Percentiles rank a stretch among this genome's conserved stretches.
Conservation (phyloP, 2,797 vertebrate genomes). For the Cirrhinus mrigala region DNA sequence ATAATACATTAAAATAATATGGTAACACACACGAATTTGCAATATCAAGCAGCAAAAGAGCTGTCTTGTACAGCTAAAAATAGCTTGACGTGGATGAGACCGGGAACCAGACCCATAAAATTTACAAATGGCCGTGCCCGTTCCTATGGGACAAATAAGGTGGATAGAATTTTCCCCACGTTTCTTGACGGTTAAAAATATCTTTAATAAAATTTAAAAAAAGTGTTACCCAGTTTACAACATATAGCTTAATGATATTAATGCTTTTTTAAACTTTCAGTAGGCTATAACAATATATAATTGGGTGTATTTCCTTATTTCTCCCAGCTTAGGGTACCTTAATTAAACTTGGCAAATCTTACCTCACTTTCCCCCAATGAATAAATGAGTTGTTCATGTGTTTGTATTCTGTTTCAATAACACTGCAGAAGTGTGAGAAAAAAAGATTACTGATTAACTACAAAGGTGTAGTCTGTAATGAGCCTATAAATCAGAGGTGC, state of each 20-base stretch:
- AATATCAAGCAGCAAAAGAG: no score
- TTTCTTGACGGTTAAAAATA: not conserved
- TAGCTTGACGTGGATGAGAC: no score
- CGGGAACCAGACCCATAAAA: no score
- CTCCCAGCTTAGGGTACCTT: not conserved
- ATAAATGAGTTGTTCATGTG: not conserved
- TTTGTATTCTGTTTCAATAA: not conserved
- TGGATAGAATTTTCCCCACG: not conserved
- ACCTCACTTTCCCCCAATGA: not conserved
- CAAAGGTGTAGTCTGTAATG: conserved; percentile 24
- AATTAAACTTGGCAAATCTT: not conserved
- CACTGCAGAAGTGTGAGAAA: conserved; percentile 9
- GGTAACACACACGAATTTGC: no score
- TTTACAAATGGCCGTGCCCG: no score
- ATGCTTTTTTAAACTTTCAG: not conserved
- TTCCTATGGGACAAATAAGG: no score
- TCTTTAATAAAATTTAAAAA: not conserved
- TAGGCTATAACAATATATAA: not conserved
- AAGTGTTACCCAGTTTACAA: not conserved
- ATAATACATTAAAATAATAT: no score
- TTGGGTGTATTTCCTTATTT: not conserved
- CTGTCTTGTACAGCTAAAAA: no score
- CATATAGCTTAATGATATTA: not conserved
- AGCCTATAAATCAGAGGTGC: no score
- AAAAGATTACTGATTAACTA: conserved; percentile 56